Evolutionary conservation across 2,888 invertebrate species (phyloP).

Genomic region (Ectemnius cavifrons): DNA sequence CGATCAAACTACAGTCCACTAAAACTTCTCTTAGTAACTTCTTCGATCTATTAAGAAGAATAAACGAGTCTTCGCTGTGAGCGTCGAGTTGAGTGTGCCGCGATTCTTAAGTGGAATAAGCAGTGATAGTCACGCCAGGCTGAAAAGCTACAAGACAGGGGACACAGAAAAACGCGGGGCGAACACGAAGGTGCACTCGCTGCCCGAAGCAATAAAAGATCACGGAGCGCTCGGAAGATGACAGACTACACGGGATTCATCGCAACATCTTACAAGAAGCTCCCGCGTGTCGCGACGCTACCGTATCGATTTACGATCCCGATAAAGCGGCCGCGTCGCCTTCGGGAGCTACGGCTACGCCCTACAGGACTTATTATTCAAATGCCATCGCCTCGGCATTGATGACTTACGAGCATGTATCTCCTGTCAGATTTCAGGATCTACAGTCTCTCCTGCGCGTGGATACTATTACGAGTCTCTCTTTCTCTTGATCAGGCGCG

Average conservation of each 20-base stretch:
- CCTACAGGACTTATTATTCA: constrained; percentile 47
- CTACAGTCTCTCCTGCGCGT: neutral
- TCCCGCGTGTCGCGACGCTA: constrained; percentile 52
- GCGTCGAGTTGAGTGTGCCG: neutral
- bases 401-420: constrained; percentile 36
- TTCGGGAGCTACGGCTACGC: constrained; percentile 27
- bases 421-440: constrained; percentile 4
- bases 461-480: too few species aligned
- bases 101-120: neutral
- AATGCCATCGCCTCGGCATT: constrained; percentile 34
- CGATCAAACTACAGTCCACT: too few species aligned
- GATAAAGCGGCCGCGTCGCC: constrained; percentile 43
- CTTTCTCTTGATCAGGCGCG: too few species aligned
- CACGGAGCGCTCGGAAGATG: constrained; percentile 37
- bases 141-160: neutral
- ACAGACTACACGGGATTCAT: constrained; percentile 57
- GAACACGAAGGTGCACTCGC: constrained; percentile 13
- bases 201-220: neutral
- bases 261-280: constrained; percentile 50
- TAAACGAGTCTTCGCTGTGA: too few species aligned
- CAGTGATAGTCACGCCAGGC: neutral
- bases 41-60: too few species aligned
- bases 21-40: too few species aligned
- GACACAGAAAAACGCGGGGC: neutral
- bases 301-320: constrained; percentile 54